Evolutionary conservation across 1,140 invertebrate genomes (phyloP).

Genomic region (Rhyacophila brunnea): DNA sequence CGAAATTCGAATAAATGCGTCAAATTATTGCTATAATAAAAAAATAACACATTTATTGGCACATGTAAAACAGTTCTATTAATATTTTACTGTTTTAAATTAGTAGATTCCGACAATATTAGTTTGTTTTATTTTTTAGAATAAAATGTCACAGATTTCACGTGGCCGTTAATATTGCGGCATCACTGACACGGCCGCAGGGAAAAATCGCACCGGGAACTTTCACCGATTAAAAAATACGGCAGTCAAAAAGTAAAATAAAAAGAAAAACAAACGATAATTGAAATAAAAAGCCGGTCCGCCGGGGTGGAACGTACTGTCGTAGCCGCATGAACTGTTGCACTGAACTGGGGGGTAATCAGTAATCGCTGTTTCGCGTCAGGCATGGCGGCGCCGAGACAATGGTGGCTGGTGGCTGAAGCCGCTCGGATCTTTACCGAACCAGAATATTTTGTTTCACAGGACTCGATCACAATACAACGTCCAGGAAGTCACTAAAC

Average conservation of each 20-base stretch:
- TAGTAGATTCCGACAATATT: too few species aligned
- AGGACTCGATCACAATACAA: background rate
- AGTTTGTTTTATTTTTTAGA: too few species aligned
- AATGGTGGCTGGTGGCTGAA: constrained; percentile 16
- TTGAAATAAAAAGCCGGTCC: background rate
- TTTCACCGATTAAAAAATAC: background rate
- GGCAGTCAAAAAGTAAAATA: background rate
- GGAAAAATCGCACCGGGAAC: background rate
- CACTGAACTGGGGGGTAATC: constrained; percentile 11
- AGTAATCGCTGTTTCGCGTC: constrained; percentile 19
- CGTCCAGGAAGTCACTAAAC: too few species aligned
- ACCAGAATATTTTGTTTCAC: background rate
- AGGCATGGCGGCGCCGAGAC: constrained; percentile 25
- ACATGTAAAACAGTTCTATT: too few species aligned
- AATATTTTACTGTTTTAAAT: too few species aligned
- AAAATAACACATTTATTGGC: too few species aligned
- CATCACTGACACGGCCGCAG: background rate
- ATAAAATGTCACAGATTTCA: too few species aligned
- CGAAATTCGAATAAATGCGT: too few species aligned
- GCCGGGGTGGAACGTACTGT: background rate
- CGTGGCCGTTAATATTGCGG: too few species aligned
- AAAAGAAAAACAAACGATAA: too few species aligned
- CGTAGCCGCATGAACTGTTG: background rate
- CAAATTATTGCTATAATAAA: too few species aligned
- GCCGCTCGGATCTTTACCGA: background rate